Evolutionary conservation across 2,888 invertebrate species (phyloP), one percentile per base, ranked within the genome.

Genomic region (Agonopterix heracliana): DNA sequence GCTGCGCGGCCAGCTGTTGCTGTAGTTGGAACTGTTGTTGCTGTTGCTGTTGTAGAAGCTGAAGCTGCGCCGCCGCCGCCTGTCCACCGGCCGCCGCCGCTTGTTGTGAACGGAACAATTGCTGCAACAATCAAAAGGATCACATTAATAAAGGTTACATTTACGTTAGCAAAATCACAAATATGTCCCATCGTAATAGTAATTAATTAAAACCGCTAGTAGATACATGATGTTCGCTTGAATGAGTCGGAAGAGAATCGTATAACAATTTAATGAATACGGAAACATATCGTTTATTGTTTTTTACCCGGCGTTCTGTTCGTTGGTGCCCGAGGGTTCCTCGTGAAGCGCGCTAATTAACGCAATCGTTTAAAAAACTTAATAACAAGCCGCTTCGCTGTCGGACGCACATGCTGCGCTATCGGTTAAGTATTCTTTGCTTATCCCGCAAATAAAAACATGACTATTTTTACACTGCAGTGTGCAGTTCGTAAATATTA

Each of bases 71-170:
- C 81, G 92, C 83, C 82, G 93, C 89, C 79, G 92, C 87, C 71
- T 91, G 82, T 55, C 88, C 81, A 76, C 91, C 85, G 76, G 95
- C 86, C 83, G 91, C 90, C 74, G 92, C 90, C 74, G 93, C 90
- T 70, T 93, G 95, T 81, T 96, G 96, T 80, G 95, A 95, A 77
- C 96, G 93, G 88, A 96, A 96, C 69, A 96, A 86, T 93, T 96
- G 95, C 96, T 96, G 90, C 26, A 92, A 92, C 76, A 81, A 85
- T 56, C 46, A 48, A 56, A 59, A 54, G 44, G 41, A 34, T 41
- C 9, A 46, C 14, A 17, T 47, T 45, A 35, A 45, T 26, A 9
- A 40, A 5, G 10, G 10, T 36, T 9, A 12, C 9, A 26, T 26
- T 26, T 7, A 26, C 26, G 26, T 26, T 26, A 26, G 7, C 26